A percentile compares a stretch with the other conserved stretches of the same genome.
Evolutionary conservation across 2,797 vertebrate genomes (phyloP).

Genomic region (Trachurus trachurus): DNA sequence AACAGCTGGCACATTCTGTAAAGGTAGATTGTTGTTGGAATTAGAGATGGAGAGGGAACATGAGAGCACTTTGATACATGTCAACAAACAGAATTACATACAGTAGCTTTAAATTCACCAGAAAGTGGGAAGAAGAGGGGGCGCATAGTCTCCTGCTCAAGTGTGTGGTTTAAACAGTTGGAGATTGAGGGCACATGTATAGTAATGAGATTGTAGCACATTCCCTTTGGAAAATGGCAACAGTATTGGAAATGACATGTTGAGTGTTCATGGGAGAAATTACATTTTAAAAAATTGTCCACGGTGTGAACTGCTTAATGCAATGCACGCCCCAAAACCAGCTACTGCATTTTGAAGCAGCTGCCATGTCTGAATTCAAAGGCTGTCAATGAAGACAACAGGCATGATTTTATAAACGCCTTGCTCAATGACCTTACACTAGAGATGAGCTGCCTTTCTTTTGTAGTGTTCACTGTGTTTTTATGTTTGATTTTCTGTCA

Average conservation of each 20-base stretch:
- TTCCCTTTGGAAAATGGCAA: conserved; percentile 30
- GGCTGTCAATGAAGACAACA: conserved; percentile 34
- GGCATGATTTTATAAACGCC: conserved; percentile 23
- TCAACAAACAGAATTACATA: conserved; percentile 23
- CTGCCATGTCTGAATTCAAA: conserved; percentile 33
- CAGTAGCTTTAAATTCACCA: conserved; percentile 25
- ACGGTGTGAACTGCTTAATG: conserved; percentile 31
- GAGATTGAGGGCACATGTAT: conserved; percentile 12
- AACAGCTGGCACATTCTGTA: conserved; percentile 8
- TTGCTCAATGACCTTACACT: conserved; percentile 23
- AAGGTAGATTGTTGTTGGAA: conserved; percentile 6
- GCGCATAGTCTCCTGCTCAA: conserved; percentile 2
- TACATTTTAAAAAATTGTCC: conserved; percentile 11
- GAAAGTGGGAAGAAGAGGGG: conserved; percentile 3
- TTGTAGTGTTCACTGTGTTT: conserved; percentile 27
- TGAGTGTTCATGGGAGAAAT: conserved; percentile 5
- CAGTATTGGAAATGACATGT: conserved; percentile 9
- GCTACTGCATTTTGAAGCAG: conserved; percentile 23
- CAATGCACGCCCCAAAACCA: conserved; percentile 3
- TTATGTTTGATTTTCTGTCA: conserved; percentile 5
- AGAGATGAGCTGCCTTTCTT: conserved; percentile 49
- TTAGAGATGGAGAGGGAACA: conserved; percentile 16
- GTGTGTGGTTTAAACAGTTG: background rate
- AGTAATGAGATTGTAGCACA: conserved; percentile 22
- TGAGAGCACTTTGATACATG: conserved; percentile 29